phyloP scores from a whole-genome alignment of 2,888 invertebrate genomes.

The Exocentrus adspersus region DNA sequence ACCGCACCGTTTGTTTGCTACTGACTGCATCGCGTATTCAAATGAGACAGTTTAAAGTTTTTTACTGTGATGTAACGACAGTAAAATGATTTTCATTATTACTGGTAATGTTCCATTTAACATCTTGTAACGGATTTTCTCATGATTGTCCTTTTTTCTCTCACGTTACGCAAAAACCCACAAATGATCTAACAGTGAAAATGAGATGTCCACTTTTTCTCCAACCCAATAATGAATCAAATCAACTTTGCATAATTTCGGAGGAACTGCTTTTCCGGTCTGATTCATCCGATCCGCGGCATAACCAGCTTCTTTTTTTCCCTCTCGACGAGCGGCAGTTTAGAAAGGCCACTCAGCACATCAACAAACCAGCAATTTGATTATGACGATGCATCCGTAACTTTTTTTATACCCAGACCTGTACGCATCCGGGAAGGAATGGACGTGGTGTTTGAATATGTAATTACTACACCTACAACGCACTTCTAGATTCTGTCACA shows the following conservation, averaged over 20 bases:
- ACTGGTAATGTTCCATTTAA: conserved; percentile 12
- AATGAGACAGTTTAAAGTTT: no score
- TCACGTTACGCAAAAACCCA: conserved; percentile 8
- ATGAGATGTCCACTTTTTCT: conserved; percentile 13
- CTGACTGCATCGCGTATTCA: no score
- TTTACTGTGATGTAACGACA: conserved; percentile 18
- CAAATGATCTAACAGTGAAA: conserved; percentile 10
- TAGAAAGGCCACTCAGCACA: no score
- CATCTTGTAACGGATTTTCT: conserved; percentile 13
- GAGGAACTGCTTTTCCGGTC: conserved; percentile 1
- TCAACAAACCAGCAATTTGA: no score
- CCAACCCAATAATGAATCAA: not conserved
- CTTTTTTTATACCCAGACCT: not conserved
- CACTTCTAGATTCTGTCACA: conserved; percentile 1
- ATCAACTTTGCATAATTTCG: not conserved
- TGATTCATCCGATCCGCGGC: not conserved
- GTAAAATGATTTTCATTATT: not conserved
- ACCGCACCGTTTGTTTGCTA: no score
- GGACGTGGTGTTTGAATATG: not conserved
- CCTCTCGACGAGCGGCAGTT: no score
- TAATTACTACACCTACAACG: not conserved
- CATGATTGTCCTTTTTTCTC: conserved; percentile 25
- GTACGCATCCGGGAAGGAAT: conserved; percentile 3
- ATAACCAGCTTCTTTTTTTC: not conserved
- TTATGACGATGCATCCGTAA: no score